Conservation (phyloP, 2,888 invertebrate genomes). For the Apamea crenata region DNA sequence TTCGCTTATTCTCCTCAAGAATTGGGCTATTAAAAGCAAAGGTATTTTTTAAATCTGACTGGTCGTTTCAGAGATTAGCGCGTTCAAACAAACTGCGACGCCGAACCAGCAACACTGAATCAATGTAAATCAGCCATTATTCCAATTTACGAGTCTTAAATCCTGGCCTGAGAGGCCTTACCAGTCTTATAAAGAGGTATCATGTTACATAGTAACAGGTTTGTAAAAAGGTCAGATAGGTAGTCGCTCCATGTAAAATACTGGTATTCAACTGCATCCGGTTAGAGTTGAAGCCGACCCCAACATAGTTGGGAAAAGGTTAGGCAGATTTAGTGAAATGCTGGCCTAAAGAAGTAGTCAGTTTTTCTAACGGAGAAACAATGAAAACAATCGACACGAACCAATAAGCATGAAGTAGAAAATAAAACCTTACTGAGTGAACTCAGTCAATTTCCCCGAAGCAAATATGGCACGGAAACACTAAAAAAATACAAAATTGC, state of each 20-base stretch:
- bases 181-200: neutral
- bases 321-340: neutral
- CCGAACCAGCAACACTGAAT: neutral
- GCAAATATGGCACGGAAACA: constrained; percentile 38
- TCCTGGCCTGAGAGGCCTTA: neutral
- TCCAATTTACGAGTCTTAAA: neutral
- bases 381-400: neutral
- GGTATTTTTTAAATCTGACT: too few species aligned
- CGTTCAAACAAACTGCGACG: too few species aligned
- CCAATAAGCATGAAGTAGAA: neutral
- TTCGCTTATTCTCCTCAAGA: too few species aligned
- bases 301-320: neutral
- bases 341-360: neutral
- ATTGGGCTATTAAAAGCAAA: too few species aligned
- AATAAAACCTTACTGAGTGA: constrained; percentile 4
- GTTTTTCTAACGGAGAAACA: neutral
- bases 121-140: neutral
- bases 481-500: constrained; percentile 56
- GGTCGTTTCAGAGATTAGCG: too few species aligned
- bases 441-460: constrained; percentile 32
- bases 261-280: neutral
- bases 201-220: neutral
- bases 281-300: neutral
- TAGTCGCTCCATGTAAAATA: neutral
- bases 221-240: neutral